A percentile compares a stretch with the other conserved stretches of the same genome.
These are phyloP conservation scores for Etheostoma spectabile DNA, from an alignment of 2,113 vertebrate species.

Conservation along the genomic window DNA sequence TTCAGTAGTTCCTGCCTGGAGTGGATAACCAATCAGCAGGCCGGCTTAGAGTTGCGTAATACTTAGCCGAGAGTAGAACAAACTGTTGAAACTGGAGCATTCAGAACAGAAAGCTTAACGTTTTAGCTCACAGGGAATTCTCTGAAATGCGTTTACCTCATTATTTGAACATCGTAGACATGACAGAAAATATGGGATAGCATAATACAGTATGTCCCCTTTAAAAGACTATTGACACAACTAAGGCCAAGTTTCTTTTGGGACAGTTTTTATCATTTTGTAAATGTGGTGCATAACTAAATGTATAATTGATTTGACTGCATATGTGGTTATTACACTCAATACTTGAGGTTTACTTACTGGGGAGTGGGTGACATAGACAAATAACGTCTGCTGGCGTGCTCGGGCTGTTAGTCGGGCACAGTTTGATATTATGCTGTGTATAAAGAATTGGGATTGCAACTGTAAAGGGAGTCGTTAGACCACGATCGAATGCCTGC, in stretches of 20 bases:
- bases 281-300: background rate
- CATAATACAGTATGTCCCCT: background rate
- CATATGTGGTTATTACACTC: background rate
- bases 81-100: too few species aligned
- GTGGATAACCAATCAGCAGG: too few species aligned
- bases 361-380: background rate
- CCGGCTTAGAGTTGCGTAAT: too few species aligned
- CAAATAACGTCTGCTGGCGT: background rate
- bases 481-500: slow-evolving; percentile 19
- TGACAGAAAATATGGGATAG: background rate
- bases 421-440: slow-evolving; percentile 18
- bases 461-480: slow-evolving; percentile 47
- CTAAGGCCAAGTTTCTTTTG: background rate
- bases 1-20: too few species aligned
- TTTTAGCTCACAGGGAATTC: too few species aligned
- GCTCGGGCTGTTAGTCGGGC: slow-evolving; percentile 4
- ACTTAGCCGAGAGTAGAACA: too few species aligned
- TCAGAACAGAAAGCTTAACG: too few species aligned
- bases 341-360: background rate
- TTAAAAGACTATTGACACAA: background rate
- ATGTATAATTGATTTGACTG: background rate
- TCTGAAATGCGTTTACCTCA: too few species aligned
- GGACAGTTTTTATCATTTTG: background rate
- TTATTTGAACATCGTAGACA: too few species aligned
- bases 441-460: slow-evolving; percentile 24